Conservation (phyloP, 1,140 invertebrate genomes). For the Eubasilissa regina region DNA sequence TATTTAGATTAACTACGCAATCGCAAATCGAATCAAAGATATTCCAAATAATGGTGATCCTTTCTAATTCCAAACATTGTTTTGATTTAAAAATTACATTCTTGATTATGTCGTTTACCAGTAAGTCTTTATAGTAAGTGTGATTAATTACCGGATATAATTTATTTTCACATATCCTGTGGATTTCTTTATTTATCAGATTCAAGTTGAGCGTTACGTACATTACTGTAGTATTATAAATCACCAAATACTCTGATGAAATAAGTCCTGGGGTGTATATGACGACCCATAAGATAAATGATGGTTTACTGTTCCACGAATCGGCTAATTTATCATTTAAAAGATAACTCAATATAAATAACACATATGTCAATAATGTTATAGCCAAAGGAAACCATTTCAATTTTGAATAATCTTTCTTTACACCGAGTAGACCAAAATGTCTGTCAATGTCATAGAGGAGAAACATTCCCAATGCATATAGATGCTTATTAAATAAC, state of each 20-base stretch:
- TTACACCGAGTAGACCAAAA: not conserved
- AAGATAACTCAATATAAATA: not conserved
- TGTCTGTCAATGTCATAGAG: slow-evolving; percentile 5
- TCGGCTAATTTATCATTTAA: not conserved
- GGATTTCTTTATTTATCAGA: slow-evolving; percentile 9
- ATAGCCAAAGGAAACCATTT: slow-evolving; percentile 4
- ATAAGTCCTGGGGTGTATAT: not conserved
- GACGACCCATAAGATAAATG: not conserved
- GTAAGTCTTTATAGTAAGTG: not conserved
- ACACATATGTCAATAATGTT: not conserved
- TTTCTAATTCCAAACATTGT: slow-evolving; percentile 8
- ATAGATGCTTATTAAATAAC: slow-evolving; percentile 8
- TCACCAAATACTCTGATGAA: not conserved
- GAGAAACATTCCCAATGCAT: not conserved
- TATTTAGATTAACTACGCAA: not conserved
- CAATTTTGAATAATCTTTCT: not conserved
- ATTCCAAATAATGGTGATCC: slow-evolving; percentile 61
- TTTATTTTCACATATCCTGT: not conserved
- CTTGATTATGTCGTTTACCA: not conserved
- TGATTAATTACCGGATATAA: not conserved
- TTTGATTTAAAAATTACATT: slow-evolving; percentile 2
- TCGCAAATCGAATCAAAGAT: slow-evolving; percentile 18
- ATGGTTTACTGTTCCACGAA: not conserved
- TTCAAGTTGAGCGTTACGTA: not conserved
- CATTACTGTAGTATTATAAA: slow-evolving; percentile 6